Percentiles rank a stretch among this genome's conserved stretches.
Evolutionary conservation across 2,888 invertebrate species (phyloP).

Genomic region (Hydriomena furcata): DNA sequence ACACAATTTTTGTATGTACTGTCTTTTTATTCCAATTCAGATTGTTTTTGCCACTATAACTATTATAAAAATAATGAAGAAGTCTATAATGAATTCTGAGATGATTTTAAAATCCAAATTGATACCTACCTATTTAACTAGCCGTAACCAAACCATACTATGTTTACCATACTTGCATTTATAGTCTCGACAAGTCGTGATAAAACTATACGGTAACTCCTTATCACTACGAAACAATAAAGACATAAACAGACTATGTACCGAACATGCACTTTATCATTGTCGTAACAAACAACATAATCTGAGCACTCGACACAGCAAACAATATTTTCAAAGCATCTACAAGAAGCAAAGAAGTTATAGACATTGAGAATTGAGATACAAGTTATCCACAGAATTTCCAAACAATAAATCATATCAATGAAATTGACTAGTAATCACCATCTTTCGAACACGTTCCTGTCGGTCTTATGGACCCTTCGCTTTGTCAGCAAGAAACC

Average conservation of each 20-base stretch:
- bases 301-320: slow-evolving; percentile 24
- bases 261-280: slow-evolving; percentile 44
- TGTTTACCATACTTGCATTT: no score
- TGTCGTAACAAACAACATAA: slow-evolving; percentile 44
- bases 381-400: background rate
- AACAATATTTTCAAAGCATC: slow-evolving; percentile 21
- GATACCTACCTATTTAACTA: no score
- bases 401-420: slow-evolving; percentile 13
- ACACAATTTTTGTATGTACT: no score
- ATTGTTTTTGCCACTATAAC: no score
- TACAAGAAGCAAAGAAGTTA: slow-evolving; percentile 9
- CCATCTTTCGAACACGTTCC: no score
- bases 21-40: no score
- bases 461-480: no score
- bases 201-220: slow-evolving; percentile 56
- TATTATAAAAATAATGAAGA: no score
- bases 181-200: slow-evolving; percentile 55
- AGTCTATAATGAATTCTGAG: no score
- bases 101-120: no score
- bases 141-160: no score
- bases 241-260: slow-evolving; percentile 54
- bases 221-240: slow-evolving; percentile 71
- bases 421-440: slow-evolving; percentile 4
- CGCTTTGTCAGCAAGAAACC: no score
- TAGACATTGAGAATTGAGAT: slow-evolving; percentile 4